Evolutionary conservation across 2,888 invertebrate species (phyloP).

Genomic region (Hemicrepidius hirtus): DNA sequence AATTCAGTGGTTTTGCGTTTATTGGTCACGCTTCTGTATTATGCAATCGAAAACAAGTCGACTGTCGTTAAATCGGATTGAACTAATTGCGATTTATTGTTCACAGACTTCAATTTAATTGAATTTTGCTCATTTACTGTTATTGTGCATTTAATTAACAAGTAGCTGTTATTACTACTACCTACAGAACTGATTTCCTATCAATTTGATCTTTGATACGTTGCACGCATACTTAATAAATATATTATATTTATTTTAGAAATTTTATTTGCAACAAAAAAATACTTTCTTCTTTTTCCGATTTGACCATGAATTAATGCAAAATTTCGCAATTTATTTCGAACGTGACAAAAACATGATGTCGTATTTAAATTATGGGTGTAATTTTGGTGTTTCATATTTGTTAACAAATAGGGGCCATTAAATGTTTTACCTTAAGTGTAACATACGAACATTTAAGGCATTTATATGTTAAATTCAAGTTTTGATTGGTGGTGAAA

Average conservation of each 20-base stretch:
- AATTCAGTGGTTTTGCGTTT: constrained; percentile 50
- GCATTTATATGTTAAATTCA: background rate
- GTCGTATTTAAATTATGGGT: constrained; percentile 5
- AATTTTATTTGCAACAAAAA: no score
- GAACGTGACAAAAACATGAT: background rate
- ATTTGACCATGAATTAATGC: background rate
- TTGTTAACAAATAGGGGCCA: constrained; percentile 17
- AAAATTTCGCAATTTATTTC: constrained; percentile 11
- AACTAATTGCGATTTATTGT: constrained; percentile 69
- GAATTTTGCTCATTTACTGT: constrained; percentile 65
- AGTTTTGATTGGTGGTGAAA: constrained; percentile 37
- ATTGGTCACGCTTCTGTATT: constrained; percentile 63
- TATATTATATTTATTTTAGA: no score
- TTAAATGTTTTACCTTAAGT: constrained; percentile 7
- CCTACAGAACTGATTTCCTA: constrained; percentile 32
- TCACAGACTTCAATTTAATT: constrained; percentile 66
- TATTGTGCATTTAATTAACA: constrained; percentile 60
- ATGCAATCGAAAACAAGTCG: constrained; percentile 62
- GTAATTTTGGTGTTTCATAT: constrained; percentile 3
- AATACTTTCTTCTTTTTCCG: background rate
- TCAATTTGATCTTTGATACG: constrained; percentile 14
- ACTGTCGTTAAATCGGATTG: constrained; percentile 62
- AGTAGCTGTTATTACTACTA: constrained; percentile 36
- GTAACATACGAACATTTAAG: background rate
- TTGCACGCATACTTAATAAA: background rate